These are phyloP conservation scores for Campodea augens DNA, from an alignment of 1,140 invertebrate species.

Conservation along the genomic window DNA sequence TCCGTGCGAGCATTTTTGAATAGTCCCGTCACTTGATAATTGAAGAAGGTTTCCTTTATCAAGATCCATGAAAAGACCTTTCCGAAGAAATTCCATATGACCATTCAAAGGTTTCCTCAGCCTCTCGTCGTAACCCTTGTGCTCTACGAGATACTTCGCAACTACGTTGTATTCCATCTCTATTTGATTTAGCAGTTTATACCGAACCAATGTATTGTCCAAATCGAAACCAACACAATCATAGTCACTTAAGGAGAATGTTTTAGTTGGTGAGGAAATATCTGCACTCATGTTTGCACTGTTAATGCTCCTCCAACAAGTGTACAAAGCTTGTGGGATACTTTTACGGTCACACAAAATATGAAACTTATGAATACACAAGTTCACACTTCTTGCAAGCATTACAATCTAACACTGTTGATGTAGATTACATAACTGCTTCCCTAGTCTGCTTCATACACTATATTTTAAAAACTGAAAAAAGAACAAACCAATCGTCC, in stretches of 20 bases:
- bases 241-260: slow-evolving; percentile 34
- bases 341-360: too few relatives aligned
- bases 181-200: slow-evolving; percentile 40
- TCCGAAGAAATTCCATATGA: slow-evolving; percentile 44
- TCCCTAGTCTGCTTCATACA: too few relatives aligned
- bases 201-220: slow-evolving; percentile 51
- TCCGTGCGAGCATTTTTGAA: slow-evolving; percentile 47
- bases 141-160: slow-evolving; percentile 37
- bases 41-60: slow-evolving; percentile 51
- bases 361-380: too few relatives aligned
- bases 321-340: too few relatives aligned
- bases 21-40: slow-evolving; percentile 35
- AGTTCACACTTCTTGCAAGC: too few relatives aligned
- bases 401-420: too few relatives aligned
- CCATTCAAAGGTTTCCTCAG: slow-evolving; percentile 31
- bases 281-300: too few relatives aligned
- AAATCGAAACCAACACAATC: slow-evolving; percentile 64
- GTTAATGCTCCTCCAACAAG: too few relatives aligned
- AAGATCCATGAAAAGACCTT: slow-evolving; percentile 53
- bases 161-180: slow-evolving; percentile 40
- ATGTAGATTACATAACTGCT: too few relatives aligned
- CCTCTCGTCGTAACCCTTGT: slow-evolving; percentile 35
- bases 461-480: too few relatives aligned
- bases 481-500: too few relatives aligned
- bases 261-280: too few relatives aligned